These are phyloP conservation scores for Chrysodeixis includens DNA, from an alignment of 2,888 invertebrate genomes.

Conservation along the genomic window DNA sequence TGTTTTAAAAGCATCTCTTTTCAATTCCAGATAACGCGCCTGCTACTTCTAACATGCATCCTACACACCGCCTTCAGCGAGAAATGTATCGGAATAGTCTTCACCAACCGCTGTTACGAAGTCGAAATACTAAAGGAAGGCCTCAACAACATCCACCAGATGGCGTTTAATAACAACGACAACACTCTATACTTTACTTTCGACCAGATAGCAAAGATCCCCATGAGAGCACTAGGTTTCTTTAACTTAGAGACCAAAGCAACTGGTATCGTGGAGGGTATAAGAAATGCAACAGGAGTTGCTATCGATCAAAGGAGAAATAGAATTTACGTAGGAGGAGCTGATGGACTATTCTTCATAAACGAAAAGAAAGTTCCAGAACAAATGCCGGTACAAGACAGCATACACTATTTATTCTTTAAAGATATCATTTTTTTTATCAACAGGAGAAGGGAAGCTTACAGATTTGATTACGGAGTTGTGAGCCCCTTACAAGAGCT, in stretches of 20 bases:
- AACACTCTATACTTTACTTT: constrained; percentile 80
- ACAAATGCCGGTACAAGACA: constrained; percentile 74
- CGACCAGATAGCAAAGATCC: constrained; percentile 68
- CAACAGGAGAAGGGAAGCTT: constrained; percentile 72
- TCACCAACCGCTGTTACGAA: constrained; percentile 75
- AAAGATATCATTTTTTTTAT: constrained; percentile 77
- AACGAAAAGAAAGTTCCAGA: constrained; percentile 73
- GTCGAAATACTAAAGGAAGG: constrained; percentile 79
- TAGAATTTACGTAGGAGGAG: constrained; percentile 76
- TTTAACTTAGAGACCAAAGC: constrained; percentile 68
- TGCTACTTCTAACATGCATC: constrained; percentile 54
- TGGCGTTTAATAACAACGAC: constrained; percentile 74
- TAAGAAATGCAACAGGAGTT: constrained; percentile 79
- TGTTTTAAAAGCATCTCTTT: neutral
- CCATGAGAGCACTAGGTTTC: constrained; percentile 70
- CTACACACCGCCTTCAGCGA: constrained; percentile 61
- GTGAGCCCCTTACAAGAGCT: constrained; percentile 70
- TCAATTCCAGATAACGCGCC: constrained; percentile 59
- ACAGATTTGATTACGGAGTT: constrained; percentile 74
- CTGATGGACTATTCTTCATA: constrained; percentile 76
- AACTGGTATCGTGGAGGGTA: constrained; percentile 71
- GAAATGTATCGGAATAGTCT: constrained; percentile 73
- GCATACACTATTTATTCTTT: constrained; percentile 72
- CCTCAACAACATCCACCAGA: constrained; percentile 72
- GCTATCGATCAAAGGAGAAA: constrained; percentile 75